phyloP scores from a whole-genome alignment of 1,140 invertebrate genomes.

The Drosophila pallidifrons region DNA sequence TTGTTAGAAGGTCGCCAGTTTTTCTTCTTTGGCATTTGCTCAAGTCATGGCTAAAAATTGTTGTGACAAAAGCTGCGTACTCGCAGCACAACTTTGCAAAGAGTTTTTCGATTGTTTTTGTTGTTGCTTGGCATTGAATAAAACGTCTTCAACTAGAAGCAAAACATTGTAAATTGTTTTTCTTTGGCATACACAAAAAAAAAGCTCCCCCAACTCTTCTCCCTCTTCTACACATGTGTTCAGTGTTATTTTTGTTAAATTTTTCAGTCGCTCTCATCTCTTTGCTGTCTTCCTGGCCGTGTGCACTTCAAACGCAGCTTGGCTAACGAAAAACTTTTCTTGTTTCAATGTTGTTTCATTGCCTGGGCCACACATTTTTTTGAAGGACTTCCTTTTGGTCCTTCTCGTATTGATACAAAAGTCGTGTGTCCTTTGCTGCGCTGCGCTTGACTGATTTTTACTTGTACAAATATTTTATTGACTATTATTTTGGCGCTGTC shows the following conservation, averaged over 20 bases:
- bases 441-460: conserved; percentile 72
- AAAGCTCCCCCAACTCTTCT: not conserved
- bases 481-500: conserved; percentile 68
- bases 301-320: conserved; percentile 66
- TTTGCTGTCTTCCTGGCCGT: conserved; percentile 18
- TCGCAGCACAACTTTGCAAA: conserved; percentile 54
- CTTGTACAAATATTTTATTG: conserved; percentile 81
- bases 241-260: conserved; percentile 65
- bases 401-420: conserved; percentile 49
- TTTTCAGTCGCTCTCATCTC: conserved; percentile 66
- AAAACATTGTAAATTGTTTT: conserved; percentile 83
- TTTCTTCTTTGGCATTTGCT: conserved; percentile 48
- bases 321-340: conserved; percentile 43
- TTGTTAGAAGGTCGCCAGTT: conserved; percentile 64
- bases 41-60: conserved; percentile 72
- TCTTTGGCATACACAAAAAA: conserved; percentile 51
- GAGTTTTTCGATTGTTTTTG: conserved; percentile 43
- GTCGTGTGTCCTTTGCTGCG: not conserved
- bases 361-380: conserved; percentile 39
- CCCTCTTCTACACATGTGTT: conserved; percentile 18
- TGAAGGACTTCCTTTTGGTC: conserved; percentile 5
- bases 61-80: conserved; percentile 62
- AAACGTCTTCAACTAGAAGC: conserved; percentile 75
- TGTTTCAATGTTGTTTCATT: conserved; percentile 62
- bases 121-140: conserved; percentile 71